Percentiles rank a stretch among this genome's conserved stretches.
Conservation (phyloP, 2,888 invertebrate species). For the Fabriciana adippe region DNA sequence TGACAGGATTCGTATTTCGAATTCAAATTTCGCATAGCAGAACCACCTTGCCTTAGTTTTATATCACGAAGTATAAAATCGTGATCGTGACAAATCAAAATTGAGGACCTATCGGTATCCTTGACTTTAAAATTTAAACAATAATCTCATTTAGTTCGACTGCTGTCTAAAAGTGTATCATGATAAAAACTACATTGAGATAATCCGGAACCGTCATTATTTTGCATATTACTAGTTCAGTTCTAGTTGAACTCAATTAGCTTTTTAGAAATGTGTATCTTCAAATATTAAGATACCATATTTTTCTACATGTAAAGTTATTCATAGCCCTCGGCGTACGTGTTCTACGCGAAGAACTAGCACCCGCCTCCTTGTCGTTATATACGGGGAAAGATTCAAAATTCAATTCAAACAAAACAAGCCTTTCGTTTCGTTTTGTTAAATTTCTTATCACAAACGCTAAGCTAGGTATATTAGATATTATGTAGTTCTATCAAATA, state of each 20-base stretch:
- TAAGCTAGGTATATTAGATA: too few species aligned
- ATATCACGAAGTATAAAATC: constrained; percentile 54
- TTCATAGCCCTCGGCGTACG: constrained; percentile 57
- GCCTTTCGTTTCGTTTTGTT: not conserved
- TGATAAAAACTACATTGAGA: constrained; percentile 35
- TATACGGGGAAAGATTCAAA: constrained; percentile 77
- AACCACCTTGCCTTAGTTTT: constrained; percentile 56
- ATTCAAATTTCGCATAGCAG: constrained; percentile 42
- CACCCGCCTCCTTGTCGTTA: constrained; percentile 67
- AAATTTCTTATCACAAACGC: too few species aligned
- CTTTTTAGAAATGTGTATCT: not conserved
- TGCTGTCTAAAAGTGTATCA: constrained; percentile 60
- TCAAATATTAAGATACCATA: constrained; percentile 48
- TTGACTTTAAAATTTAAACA: constrained; percentile 72
- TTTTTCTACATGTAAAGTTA: constrained; percentile 57
- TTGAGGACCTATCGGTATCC: constrained; percentile 66
- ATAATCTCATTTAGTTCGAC: constrained; percentile 52
- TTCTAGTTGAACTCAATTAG: not conserved
- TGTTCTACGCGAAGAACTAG: constrained; percentile 64
- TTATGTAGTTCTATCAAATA: too few species aligned
- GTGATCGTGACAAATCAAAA: constrained; percentile 72
- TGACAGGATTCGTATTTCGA: constrained; percentile 41
- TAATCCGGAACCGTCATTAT: constrained; percentile 40
- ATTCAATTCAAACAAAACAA: constrained; percentile 78
- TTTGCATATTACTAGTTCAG: constrained; percentile 1